A percentile compares a stretch with the other conserved stretches of the same genome.
Conservation (phyloP, 2,113 vertebrate genomes). For the Anas platyrhynchos region DNA sequence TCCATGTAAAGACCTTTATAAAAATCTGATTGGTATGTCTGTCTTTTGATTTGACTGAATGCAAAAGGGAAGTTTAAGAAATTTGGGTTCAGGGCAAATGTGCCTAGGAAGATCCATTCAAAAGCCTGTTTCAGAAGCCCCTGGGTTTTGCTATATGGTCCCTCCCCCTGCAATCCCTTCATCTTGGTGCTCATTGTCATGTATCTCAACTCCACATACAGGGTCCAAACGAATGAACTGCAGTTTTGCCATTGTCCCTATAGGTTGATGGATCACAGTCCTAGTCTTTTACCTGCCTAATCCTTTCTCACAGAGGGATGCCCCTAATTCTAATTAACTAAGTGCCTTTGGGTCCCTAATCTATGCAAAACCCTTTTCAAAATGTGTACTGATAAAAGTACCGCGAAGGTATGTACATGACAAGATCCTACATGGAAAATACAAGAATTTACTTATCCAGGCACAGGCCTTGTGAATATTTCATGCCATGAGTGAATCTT, state of each 20-base stretch:
- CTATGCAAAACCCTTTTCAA: conserved; percentile 46
- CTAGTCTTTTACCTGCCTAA: conserved; percentile 59
- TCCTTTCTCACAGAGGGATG: conserved; percentile 58
- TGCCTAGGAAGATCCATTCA: neutral
- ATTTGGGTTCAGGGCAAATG: neutral
- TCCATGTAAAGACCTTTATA: neutral
- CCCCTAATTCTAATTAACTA: conserved; percentile 53
- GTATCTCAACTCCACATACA: neutral
- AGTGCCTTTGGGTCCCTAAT: conserved; percentile 33
- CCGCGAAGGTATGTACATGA: neutral
- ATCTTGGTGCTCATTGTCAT: conserved; percentile 57
- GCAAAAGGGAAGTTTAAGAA: neutral
- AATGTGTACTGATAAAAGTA: conserved; percentile 1
- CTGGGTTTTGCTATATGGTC: neutral
- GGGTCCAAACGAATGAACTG: conserved; percentile 43
- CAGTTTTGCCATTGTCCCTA: conserved; percentile 19
- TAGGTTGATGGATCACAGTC: conserved; percentile 21
- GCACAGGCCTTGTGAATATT: neutral
- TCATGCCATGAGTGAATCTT: neutral
- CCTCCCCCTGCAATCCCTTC: conserved; percentile 6
- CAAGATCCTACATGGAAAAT: neutral
- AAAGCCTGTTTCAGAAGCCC: neutral
- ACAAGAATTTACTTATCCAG: neutral
- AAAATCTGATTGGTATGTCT: neutral
- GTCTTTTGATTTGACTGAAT: neutral